Evolutionary conservation across 2,113 vertebrate species (phyloP), one percentile per base, ranked within the genome.

Genomic region (Oryzias woworae): DNA sequence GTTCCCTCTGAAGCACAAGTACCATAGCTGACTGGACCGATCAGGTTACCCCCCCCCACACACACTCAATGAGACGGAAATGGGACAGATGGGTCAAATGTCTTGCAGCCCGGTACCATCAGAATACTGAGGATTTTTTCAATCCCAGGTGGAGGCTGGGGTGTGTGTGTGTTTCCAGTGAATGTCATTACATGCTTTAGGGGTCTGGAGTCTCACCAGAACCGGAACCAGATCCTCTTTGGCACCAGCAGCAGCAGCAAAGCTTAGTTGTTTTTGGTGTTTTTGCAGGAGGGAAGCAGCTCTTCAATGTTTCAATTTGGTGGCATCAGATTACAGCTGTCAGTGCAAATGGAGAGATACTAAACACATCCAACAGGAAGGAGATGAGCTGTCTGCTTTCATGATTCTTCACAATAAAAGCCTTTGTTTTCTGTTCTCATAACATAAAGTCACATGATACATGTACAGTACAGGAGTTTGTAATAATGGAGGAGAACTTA

Each of bases 41-140:
- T 91, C 87, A 49, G 76, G 78, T 92, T 91, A 82, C 86, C 76
- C 4, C 52, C 41, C 7, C 51, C 41, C 7, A 20, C 20, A 20
- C 20, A 20, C 4, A 16, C 42, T 84, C 41, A 83, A 73, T 51
- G 67, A 82, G 65, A 65, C 20, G 45, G 54, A 84, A 83, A 70
- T 58, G 54, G 81, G 76, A 55, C 62, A 49, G 65, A 75, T 52
- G 46, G 43, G 67, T 84, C 64, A 56, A 62, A 73, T 86, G 45
- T 66, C 63, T 58, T 36, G 48, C 7, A 44, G 16, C 61, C 45
- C 18, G 36, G 28, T n/a, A 44, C n/a, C 54, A 51, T 18, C 22
- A 50, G 65, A n/a, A 18, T 54, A 26, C 42, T 49, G 65, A 61
- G 20, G 14, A 17, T 20, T 7, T 0, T 72, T 69, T 49, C 59